Evolutionary conservation across 2,797 vertebrate species (phyloP), one percentile per base, ranked within the genome.

Genomic region (Mallotus villosus): DNA sequence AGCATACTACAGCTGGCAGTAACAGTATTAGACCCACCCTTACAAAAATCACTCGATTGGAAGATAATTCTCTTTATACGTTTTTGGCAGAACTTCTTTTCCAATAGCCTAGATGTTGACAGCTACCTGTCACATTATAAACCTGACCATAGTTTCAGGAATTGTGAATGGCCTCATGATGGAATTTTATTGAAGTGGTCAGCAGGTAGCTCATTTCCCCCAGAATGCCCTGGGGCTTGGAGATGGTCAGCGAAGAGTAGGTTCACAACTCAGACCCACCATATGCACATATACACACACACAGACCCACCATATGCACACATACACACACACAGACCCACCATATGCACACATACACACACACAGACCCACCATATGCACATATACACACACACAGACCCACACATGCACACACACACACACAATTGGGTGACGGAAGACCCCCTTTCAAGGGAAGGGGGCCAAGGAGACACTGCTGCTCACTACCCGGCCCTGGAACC

Each of bases 131-230:
- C 90, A 90, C 88, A 89, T 91, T 92, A 89, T 89, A 85, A 91
- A 87, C 88, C 88, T 84, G 86, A 88, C 86, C 86, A 83, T 83
- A 83, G 85, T 86, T 91, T 87, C 85, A 88, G 79, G 85, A 90
- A 91, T 90, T 85, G 86, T 59, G 82, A 89, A 88, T 85, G 84
- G 88, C 86, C 83, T 75, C 68, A 73, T 88, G 85, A 90, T 88
- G 88, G 88, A 89, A 85, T 88, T 84, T 86, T 89, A 91, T 87
- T 88, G 86, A 91, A 88, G 89, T 88, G 91, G 90, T 90, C 87
- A 90, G 87, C 84, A 81, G 85, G 85, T 68, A 88, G 85, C 87
- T 91, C 84, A 82, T 88, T 87, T 69, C 86, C 83, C 87, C 78
- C 80, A 84, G 85, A 90, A 87, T 86, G 87, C 85, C 86, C 75